These are phyloP conservation scores for Girardinus metallicus DNA, from an alignment of 2,797 vertebrate species.

Conservation along the genomic window DNA sequence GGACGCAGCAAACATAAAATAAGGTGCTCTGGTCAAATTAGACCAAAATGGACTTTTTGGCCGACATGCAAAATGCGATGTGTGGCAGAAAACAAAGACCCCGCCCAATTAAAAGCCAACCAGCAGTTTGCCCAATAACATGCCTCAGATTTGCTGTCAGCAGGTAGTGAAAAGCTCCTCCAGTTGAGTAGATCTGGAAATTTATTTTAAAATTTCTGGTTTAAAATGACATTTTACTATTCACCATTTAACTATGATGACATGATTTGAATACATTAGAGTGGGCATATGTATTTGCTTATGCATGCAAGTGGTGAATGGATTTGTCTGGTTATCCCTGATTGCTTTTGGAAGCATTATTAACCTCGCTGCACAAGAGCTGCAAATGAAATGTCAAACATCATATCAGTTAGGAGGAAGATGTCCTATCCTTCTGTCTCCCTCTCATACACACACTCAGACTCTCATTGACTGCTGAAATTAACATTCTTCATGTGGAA, in stretches of 20 bases:
- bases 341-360: slow-evolving; percentile 76
- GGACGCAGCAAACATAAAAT: not conserved
- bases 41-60: not conserved
- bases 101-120: not conserved
- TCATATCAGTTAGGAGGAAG: slow-evolving; percentile 68
- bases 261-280: slow-evolving; percentile 60
- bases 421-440: slow-evolving; percentile 35
- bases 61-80: not conserved
- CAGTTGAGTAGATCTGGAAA: slow-evolving; percentile 42
- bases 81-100: not conserved
- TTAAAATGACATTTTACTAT: slow-evolving; percentile 69
- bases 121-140: not conserved
- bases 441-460: slow-evolving; percentile 28
- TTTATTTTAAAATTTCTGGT: slow-evolving; percentile 47
- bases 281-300: slow-evolving; percentile 1
- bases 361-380: slow-evolving; percentile 69
- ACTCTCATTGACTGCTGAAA: slow-evolving; percentile 42
- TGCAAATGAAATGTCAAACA: slow-evolving; percentile 79
- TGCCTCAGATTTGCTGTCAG: slow-evolving; percentile 5
- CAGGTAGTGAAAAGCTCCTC: slow-evolving; percentile 10
- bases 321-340: slow-evolving; percentile 38
- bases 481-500: slow-evolving; percentile 54
- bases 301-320: slow-evolving; percentile 1
- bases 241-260: slow-evolving; percentile 52
- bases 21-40: not conserved